Evolutionary conservation across 2,113 vertebrate species (phyloP), one percentile per base, ranked within the genome.

Genomic region (Canis aureus): DNA sequence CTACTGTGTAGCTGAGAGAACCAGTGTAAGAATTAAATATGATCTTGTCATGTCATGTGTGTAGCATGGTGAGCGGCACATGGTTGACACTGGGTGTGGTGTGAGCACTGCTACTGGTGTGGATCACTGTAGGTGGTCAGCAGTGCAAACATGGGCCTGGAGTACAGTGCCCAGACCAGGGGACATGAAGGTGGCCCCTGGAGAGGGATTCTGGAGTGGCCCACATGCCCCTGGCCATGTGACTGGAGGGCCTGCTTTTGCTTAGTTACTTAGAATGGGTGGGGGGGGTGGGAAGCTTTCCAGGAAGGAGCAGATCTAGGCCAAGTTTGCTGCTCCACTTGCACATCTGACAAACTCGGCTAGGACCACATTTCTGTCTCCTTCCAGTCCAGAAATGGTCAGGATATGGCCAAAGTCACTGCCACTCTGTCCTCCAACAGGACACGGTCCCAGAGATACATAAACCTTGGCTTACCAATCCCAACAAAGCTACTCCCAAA

Each of bases 51-150:
- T 7, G 3, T 32, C 22, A n/a, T 20, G 3, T 29, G 25, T 0
- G 9, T 6, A 43, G n/a, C 55, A 80, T 0, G 0, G 51, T 0
- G 0, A 23, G 49, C 3, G 12, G 29, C 79, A 23, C 10, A n/a
- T 1, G 8, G 22, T 0, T 38, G 22, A 66, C 4, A 25, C 4
- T 22, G 1, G 0, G 2, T 15, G 7, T 13, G 15, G 16, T 11
- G 13, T 3, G 9, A 22, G 62, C n/a, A 25, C 43, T 4, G 11
- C 59, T 10, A 1, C 49, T 60, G 27, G 10, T 2, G 20, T 2
- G 32, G 6, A 9, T 22, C 2, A n/a, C 0, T 16, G 62, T 64
- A 27, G 11, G 64, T 0, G 57, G 67, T 43, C 38, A 27, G 4
- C 25, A 57, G 15, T 43, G 29, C 11, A 29, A 59, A 19, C 1